Evolutionary conservation across 2,113 vertebrate genomes (phyloP).

Genomic region (Andinoacara biseriatus): DNA sequence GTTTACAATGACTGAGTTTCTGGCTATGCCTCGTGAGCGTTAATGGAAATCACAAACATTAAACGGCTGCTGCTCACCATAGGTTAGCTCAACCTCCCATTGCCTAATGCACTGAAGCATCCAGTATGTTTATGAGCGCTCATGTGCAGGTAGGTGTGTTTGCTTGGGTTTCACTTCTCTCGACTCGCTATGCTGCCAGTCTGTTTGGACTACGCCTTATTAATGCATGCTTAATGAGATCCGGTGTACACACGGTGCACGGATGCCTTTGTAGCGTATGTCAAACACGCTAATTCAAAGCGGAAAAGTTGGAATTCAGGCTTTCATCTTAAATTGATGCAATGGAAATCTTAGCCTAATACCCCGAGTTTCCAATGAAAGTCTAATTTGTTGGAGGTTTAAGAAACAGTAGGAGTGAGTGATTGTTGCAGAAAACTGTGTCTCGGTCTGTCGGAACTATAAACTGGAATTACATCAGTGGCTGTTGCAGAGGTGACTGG

Average conservation of each 20-base stretch:
- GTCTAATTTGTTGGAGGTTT: conserved; percentile 52
- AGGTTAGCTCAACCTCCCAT: conserved; percentile 15
- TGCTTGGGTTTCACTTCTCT: conserved; percentile 37
- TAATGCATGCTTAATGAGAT: conserved; percentile 56
- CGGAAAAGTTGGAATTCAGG: conserved; percentile 20
- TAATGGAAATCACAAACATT: conserved; percentile 45
- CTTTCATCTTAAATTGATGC: conserved; percentile 57
- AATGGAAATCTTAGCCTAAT: conserved; percentile 55
- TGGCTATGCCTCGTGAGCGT: conserved; percentile 35
- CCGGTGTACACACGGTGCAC: conserved; percentile 28
- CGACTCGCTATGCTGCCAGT: conserved; percentile 26
- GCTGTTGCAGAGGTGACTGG: conserved; percentile 61
- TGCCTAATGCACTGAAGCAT: background rate
- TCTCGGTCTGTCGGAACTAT: conserved; percentile 40
- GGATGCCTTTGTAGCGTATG: conserved; percentile 39
- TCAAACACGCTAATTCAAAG: conserved; percentile 66
- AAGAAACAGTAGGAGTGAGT: conserved; percentile 51
- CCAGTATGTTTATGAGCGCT: background rate
- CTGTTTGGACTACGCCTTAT: conserved; percentile 49
- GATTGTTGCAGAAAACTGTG: conserved; percentile 43
- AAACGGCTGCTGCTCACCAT: conserved; percentile 16
- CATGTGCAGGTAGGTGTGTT: conserved; percentile 39
- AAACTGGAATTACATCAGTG: conserved; percentile 74
- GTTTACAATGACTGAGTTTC: background rate
- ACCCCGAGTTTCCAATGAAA: conserved; percentile 52